Evolutionary conservation across 2,113 vertebrate species (phyloP), one percentile per base, ranked within the genome.

Genomic region (Anoplopoma fimbria): DNA sequence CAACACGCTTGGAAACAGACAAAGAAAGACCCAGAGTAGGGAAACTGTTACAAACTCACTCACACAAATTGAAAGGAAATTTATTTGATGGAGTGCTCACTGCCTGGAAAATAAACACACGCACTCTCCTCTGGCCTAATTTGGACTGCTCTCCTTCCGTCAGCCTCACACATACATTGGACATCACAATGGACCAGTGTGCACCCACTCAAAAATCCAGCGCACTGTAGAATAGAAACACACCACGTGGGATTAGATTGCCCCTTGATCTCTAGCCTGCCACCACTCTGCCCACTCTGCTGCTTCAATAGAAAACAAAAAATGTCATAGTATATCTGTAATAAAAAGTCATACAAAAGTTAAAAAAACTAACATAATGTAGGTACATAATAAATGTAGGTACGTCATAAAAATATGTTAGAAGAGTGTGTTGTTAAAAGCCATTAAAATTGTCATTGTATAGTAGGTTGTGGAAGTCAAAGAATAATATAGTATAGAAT

Each of bases 121-220:
- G 33, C 63, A 27, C 70, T 51, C 57, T 64, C 19, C 31, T 34
- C 2, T 40, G 68, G 76, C 79, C 77, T 65, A 58, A 79, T 91
- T 84, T 80, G 78, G 81, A 55, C 64, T 1, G 73, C 27, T 8
- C 42, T 58, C 40, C 70, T 82, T 84, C 77, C 55, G 14, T 47
- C 75, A 49, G 49, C 49, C 29, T 61, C 77, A 75, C 61, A 65
- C 80, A 83, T 10, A 60, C 73, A 79, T 53, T 62, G 0, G 27
- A 69, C 42, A 4, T 38, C 60, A 89, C 87, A 91, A 84, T 84
- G 80, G 77, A 60, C 62, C 83, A 82, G 82, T 89, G 87, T 91
- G 69, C 70, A 65, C 87, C 82, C 84, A 84, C 86, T 77, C 81
- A 82, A 14, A 61, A n/a, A 51, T 71, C 27, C 68, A 62, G 69